These are phyloP conservation scores for Numenius phaeopus DNA, from an alignment of 2,797 vertebrate species.

Conservation along the genomic window DNA sequence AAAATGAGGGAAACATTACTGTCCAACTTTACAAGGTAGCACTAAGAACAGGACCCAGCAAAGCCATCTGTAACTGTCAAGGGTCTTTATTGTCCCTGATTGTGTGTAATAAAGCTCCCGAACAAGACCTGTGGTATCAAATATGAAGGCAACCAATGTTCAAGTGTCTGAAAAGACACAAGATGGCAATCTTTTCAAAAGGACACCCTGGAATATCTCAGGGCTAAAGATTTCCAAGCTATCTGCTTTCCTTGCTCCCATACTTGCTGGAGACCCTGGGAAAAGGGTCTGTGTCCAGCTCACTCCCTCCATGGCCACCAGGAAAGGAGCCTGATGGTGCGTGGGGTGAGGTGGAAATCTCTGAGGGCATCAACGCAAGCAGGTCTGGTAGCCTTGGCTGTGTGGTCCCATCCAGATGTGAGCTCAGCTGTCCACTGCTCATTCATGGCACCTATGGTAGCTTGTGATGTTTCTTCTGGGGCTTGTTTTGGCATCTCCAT, in stretches of 20 bases:
- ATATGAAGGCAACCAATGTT: fast-evolving
- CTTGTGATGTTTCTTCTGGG: not conserved
- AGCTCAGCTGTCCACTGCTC: not conserved
- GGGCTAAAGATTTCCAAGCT: not conserved
- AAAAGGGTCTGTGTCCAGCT: not conserved
- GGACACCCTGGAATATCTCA: not conserved
- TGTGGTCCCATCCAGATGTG: fast-evolving
- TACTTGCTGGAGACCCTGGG: not conserved
- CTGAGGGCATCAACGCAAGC: not conserved
- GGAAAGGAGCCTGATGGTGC: not conserved
- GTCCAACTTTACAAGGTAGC: constrained; percentile 50
- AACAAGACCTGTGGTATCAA: not conserved
- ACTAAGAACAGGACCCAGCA: not conserved
- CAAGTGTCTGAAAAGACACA: not conserved
- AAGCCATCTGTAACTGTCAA: constrained; percentile 42
- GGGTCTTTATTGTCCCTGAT: constrained; percentile 50
- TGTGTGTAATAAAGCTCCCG: constrained; percentile 18
- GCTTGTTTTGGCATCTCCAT: not conserved
- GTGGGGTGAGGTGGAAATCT: not conserved
- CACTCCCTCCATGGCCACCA: fast-evolving
- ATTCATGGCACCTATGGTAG: fast-evolving
- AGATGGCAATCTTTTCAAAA: constrained; percentile 62
- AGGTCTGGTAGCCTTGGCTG: not conserved
- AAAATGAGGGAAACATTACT: constrained; percentile 31
- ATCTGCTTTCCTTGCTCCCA: not conserved